These are phyloP conservation scores for Xiphophorus hellerii DNA, from an alignment of 2,113 vertebrate species.

Conservation along the genomic window DNA sequence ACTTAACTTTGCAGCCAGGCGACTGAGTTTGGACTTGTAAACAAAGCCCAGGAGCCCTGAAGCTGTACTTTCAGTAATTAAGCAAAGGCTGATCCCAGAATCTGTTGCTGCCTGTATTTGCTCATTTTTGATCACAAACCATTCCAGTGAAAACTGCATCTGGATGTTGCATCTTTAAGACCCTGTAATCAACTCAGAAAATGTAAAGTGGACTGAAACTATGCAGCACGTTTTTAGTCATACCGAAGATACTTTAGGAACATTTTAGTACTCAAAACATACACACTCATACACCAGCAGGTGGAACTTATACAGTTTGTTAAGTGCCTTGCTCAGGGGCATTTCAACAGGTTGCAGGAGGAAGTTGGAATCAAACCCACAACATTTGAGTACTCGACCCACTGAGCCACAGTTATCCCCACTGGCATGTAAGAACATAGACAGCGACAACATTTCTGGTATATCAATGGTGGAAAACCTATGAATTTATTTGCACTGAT, in stretches of 20 bases:
- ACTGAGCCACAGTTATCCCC: too few relatives aligned
- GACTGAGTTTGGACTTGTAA: constrained; percentile 39
- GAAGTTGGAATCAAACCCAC: too few relatives aligned
- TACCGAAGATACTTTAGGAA: too few relatives aligned
- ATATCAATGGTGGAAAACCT: neutral
- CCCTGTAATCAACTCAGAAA: constrained; percentile 25
- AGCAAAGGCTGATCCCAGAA: constrained; percentile 15
- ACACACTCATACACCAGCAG: too few relatives aligned
- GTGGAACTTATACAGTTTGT: too few relatives aligned
- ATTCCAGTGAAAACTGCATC: constrained; percentile 36
- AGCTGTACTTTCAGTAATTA: constrained; percentile 51
- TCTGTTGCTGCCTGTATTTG: constrained; percentile 20
- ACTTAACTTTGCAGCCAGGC: constrained; percentile 35
- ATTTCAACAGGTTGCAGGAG: too few relatives aligned
- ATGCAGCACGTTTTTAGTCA: too few relatives aligned
- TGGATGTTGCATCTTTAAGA: constrained; percentile 28
- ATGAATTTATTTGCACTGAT: neutral
- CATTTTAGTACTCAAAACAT: too few relatives aligned
- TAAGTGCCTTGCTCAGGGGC: too few relatives aligned
- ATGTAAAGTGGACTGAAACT: too few relatives aligned
- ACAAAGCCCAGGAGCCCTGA: constrained; percentile 31
- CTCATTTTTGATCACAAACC: constrained; percentile 10
- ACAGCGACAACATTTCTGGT: constrained; percentile 22
- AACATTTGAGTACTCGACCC: too few relatives aligned
- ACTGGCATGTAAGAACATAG: neutral